Base-by-base conservation (phyloP, 2,888 invertebrate genomes). In the Synergus laeviventris region DNA sequence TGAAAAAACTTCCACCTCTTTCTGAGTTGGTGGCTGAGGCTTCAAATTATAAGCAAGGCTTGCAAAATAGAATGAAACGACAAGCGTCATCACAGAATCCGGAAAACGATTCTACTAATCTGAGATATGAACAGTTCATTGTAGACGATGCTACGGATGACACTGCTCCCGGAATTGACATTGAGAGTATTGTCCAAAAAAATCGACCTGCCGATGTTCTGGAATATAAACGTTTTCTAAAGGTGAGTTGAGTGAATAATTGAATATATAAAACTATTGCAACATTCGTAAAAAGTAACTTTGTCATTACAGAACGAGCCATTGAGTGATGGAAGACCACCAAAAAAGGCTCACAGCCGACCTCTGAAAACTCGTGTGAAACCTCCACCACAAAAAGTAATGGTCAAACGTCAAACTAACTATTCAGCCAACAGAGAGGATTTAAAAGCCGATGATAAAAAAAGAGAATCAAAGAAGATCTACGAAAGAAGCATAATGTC, bases 131-230 rank as follows among this genome's bases (percentile, higher is more conserved):
- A 60, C 83, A 84, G 66, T 83, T 82, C 77, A 76, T 84, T 21
- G 73, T 77, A 70, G 80, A 80, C 36, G 81, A 80, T 36, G 54
- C n/a, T 12, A 24, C 73, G 18, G 74, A 70, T 49, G 49, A 49
- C 31, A 21, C 56, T 12, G n/a, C 45, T 70, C 31, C 31, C 3
- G 60, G n/a, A 0, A 86, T 89, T 56, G 86, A 89, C 62, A 82
- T 89, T n/a, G 84, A 88, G n/a, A 82, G 81, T 16, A 80, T 89
- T 54, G 86, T 83, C 11, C 83, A 83, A 78, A 85, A 84, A 38
- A 89, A 89, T 81, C 86, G 87, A 77, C 89, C 89, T 1, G 88
- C 88, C 36, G 88, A 88, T 73, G 83, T 89, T 11, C 80, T 87
- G 18, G 86, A 88, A 70, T 88, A 88, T 78, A 89, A 89, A 64